phyloP scores from a whole-genome alignment of 2,888 invertebrate species.

The Tinea trinotella region DNA sequence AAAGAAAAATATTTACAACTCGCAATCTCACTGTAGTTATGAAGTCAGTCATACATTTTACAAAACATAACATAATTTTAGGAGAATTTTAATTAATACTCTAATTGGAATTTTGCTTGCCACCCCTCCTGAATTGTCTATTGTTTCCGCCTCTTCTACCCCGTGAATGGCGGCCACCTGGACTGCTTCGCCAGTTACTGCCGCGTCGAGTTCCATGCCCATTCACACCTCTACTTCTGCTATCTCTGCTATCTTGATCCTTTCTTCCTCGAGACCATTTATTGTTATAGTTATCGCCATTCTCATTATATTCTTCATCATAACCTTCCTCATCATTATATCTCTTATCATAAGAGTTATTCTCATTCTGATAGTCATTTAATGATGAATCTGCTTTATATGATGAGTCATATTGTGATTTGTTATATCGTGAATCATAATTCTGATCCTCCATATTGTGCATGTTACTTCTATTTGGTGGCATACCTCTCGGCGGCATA shows the following conservation, averaged over 20 bases:
- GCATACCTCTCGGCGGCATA: background rate
- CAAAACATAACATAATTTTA: background rate
- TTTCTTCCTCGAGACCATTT: constrained; percentile 47
- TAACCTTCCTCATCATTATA: constrained; percentile 28
- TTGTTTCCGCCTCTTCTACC: constrained; percentile 43
- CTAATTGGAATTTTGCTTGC: constrained; percentile 51
- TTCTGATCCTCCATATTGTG: constrained; percentile 28
- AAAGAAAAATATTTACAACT: background rate
- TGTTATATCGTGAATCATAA: constrained; percentile 48
- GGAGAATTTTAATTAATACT: background rate
- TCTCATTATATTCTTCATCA: constrained; percentile 40
- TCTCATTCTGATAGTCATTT: constrained; percentile 43
- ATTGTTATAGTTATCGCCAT: constrained; percentile 39
- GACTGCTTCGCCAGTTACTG: constrained; percentile 29
- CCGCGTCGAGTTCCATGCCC: constrained; percentile 41
- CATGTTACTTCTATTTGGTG: constrained; percentile 10
- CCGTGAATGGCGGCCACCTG: constrained; percentile 42
- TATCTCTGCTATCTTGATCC: background rate
- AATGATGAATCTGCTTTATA: constrained; percentile 42
- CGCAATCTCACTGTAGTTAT: background rate
- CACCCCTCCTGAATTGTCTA: constrained; percentile 54
- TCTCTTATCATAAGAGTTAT: constrained; percentile 40
- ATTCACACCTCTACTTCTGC: constrained; percentile 50
- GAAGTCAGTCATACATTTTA: background rate
- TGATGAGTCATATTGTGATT: constrained; percentile 45